Evolutionary conservation across 2,888 invertebrate species (phyloP), one percentile per base, ranked within the genome.

Genomic region (Autographa pulchrina): DNA sequence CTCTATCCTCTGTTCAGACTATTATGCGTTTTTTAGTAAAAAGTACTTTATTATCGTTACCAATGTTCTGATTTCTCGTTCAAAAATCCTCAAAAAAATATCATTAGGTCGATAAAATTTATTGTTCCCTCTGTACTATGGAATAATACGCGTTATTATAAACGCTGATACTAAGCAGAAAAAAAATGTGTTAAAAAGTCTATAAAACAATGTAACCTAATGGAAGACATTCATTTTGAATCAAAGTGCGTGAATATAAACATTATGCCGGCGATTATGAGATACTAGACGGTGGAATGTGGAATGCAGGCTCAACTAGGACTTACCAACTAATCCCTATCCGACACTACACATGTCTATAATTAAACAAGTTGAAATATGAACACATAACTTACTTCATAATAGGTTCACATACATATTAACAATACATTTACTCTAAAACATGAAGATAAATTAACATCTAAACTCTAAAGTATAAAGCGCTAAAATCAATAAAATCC

Each of bases 211-310:
- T 88, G 90, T 93, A 93, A 92, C 90, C 94, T 95, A 95, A 92
- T 95, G 95, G 95, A 95, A 95, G 95, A 95, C 95, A 88, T 92
- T 90, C 82, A 81, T 88, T 91, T 91, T 90, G 87, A 93, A 91
- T 91, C 86, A 82, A 86, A 88, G 88, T 88, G 87, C 84, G 82
- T 87, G 68, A 71, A 80, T 77, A 69, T 66, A 81, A 82, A 65
- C 58, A 71, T 77, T 73, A 77, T 83, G 78, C 68, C 63, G 76
- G 81, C 78, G 70, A 81, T 84, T 84, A 85, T 85, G 77, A 85
- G 70, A 75, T 56, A 20, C 77, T 77, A 84, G 79, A 85, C 83
- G 77, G 78, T 92, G 86, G 77, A 85, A 84, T 77, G 78, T 92
- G 86, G 77, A 75, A 85, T 74, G 80, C 70, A 75, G 75, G 71